phyloP scores from a whole-genome alignment of 2,113 vertebrate species.

The Alligator mississippiensis region DNA sequence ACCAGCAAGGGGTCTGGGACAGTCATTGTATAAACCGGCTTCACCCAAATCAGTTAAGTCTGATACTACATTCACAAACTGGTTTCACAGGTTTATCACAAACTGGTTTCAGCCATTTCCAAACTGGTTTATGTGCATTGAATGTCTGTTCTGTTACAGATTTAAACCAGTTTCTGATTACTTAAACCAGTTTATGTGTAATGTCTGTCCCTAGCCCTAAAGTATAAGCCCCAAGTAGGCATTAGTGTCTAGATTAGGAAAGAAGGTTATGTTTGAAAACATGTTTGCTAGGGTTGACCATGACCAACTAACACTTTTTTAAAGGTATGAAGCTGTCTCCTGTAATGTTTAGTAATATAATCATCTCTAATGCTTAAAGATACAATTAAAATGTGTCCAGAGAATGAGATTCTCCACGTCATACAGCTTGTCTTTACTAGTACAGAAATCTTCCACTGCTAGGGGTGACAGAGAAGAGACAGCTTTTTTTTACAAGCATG shows the following conservation, averaged over 20 bases:
- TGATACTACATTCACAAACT: too few relatives aligned
- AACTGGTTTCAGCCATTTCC: too few relatives aligned
- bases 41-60: too few relatives aligned
- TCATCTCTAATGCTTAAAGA: background rate
- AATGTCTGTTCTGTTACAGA: too few relatives aligned
- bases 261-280: fast-evolving
- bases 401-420: background rate
- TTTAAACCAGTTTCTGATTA: too few relatives aligned
- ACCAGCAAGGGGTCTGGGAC: too few relatives aligned
- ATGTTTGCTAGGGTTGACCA: background rate
- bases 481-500: background rate
- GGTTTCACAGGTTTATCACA: too few relatives aligned
- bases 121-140: too few relatives aligned
- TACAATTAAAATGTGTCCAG: background rate
- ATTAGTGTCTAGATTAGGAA: background rate
- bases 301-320: background rate
- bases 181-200: too few relatives aligned
- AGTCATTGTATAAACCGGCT: too few relatives aligned
- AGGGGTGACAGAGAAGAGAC: fast-evolving
- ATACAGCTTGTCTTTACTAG: background rate
- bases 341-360: background rate
- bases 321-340: background rate
- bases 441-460: background rate
- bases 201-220: too few relatives aligned
- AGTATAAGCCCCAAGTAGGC: too few relatives aligned